Base-by-base conservation (phyloP, 2,797 vertebrate genomes). In the Myripristis jacobus region DNA sequence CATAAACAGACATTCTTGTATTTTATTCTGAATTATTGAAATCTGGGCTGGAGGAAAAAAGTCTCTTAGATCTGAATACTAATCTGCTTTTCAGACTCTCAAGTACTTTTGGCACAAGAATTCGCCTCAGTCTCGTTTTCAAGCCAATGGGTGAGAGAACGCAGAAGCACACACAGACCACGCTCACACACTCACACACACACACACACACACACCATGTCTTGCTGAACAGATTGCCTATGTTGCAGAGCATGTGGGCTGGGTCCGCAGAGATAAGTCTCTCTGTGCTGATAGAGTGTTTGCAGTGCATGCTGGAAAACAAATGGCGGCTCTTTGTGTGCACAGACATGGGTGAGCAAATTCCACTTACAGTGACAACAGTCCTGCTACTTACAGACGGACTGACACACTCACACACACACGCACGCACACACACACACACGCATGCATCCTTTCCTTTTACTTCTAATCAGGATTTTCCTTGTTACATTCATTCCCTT, bases 231-330 rank as follows among this genome's bases (percentile, higher is more conserved):
- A 94, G 92, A 94, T 94, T 96, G 92, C 82, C 83, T 78, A 90
- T 84, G 80, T 89, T 93, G 91, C 89, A 80, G 90, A 91, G 86
- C 93, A 93, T 93, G 93, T 93, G 92, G 93, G 66, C 87, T 89
- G 87, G 90, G 84, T 89, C 90, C 87, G 31, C 75, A 71, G 94
- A 94, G 92, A 94, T 86, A 92, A 79, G 82, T 82, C 87, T 92
- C 90, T 92, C 83, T 91, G 89, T 92, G 84, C 77, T 94, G 92
- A 94, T 90, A 92, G 92, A 95, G 92, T 75, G 73, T 89, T 89
- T 78, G 84, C 89, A 73, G 84, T 69, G 70, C 70, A 75, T 80
- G 55, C 34, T 74, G 77, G 66, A 80, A 79, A 80, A 81, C 59
- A 74, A 85, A 80, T 85, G 72, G 47, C 54, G 56, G 64, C 61